Evolutionary conservation across 1,140 invertebrate genomes (phyloP).

Genomic region (Megalopta genalis): DNA sequence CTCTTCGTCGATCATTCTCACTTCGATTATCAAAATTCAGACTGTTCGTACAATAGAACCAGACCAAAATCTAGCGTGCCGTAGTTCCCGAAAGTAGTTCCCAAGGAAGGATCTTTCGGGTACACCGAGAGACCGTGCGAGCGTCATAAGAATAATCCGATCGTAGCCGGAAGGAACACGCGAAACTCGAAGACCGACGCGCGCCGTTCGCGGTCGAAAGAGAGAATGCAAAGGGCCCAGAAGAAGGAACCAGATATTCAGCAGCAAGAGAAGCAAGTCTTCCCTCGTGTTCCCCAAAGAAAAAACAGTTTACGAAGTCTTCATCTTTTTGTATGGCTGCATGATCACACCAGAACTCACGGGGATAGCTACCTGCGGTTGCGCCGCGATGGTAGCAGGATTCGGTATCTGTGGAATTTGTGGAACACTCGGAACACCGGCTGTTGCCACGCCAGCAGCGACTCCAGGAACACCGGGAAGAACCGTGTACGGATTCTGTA

Average conservation of each 20-base stretch:
- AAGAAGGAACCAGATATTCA: conserved; percentile 44
- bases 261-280: background rate
- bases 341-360: conserved; percentile 82
- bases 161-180: background rate
- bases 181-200: background rate
- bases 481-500: conserved; percentile 74
- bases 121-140: background rate
- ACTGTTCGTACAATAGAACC: background rate
- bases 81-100: too few species aligned
- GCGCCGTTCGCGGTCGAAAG: conserved; percentile 35
- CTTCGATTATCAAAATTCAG: background rate
- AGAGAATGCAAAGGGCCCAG: conserved; percentile 37
- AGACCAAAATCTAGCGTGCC: too few species aligned
- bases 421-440: conserved; percentile 69
- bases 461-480: conserved; percentile 71
- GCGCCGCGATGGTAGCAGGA: conserved; percentile 75
- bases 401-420: conserved; percentile 74
- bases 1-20: background rate
- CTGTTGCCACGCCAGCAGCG: conserved; percentile 70
- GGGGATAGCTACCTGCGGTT: conserved; percentile 74
- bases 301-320: conserved; percentile 86
- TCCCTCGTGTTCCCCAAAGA: background rate
- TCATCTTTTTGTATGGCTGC: conserved; percentile 93
- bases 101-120: too few species aligned
- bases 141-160: background rate